These are phyloP conservation scores for Phenganax stokvisi DNA, from an alignment of 92 coral and sea anemone species.

Conservation along the genomic window DNA sequence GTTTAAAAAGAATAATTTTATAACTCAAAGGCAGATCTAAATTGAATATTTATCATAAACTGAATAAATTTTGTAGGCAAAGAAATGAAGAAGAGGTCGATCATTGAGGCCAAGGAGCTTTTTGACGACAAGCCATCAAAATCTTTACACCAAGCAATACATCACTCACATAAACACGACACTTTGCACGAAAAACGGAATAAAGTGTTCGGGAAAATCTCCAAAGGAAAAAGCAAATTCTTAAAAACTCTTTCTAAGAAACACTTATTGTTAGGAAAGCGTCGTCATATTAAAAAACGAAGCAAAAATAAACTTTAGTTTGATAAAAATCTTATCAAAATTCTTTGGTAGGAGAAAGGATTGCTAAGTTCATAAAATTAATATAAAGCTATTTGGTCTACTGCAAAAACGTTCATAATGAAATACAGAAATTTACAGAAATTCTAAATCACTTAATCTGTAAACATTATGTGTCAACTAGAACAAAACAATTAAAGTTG, in stretches of 20 bases:
- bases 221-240: not conserved
- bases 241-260: slow-evolving; percentile 25
- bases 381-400: too few relatives aligned
- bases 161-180: not conserved
- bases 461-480: too few relatives aligned
- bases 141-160: not conserved
- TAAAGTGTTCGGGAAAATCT: not conserved
- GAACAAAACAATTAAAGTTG: too few relatives aligned
- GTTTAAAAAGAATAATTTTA: not conserved
- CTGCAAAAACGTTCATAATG: too few relatives aligned
- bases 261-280: slow-evolving; percentile 5
- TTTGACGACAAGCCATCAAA: not conserved
- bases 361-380: not conserved
- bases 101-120: slow-evolving; percentile 24
- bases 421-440: too few relatives aligned
- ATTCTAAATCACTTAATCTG: too few relatives aligned
- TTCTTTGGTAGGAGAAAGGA: too few relatives aligned
- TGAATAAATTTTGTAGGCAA: slow-evolving; percentile 16
- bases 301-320: not conserved
- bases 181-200: not conserved
- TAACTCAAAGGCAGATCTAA: not conserved
- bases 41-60: not conserved
- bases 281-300: slow-evolving; percentile 5
- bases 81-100: slow-evolving; percentile 7
- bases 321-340: not conserved